Evolutionary conservation across 2,888 invertebrate genomes (phyloP), one percentile per base, ranked within the genome.

Genomic region (Parnassius orleans): DNA sequence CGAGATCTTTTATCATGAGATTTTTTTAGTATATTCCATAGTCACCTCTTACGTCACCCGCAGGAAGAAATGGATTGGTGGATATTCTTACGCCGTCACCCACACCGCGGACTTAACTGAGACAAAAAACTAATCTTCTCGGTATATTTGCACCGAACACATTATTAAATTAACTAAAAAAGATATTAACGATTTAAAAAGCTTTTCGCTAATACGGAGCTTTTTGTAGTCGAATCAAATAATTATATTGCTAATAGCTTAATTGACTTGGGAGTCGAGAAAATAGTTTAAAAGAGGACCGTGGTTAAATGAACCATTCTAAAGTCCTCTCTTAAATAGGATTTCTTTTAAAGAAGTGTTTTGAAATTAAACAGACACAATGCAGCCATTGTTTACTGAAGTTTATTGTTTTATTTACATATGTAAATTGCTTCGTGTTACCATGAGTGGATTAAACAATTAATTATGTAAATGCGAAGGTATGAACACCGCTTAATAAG

Each of bases 391-490:
- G 61, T 57, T 62, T 62, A 62, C 61, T 43, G 47, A 53, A 57
- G 42, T 62, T 53, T 62, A 62, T 57, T 33, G 57, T 58, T 68
- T 68, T 73, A 72, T 72, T 72, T 74, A 71, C 69, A 67, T 71
- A 73, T 73, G 70, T 71, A 71, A 73, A 73, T 68, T 68, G 73
- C 66, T 69, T 68, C 72, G 69, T 70, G 68, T 72, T 66, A 66
- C 64, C 71, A 67, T 66, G 72, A 75, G 79, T 80, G 79, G 80
- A 84, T 84, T 80, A 79, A 81, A 81, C 78, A 81, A 82, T 84
- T 86, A 81, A 85, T 86, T 86, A 84, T 73, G 75, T 70, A 77
- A 82, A 84, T 81, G 73, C 72, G 57, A 61, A 67, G 69, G 66
- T 71, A 66, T 69, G 68, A 70, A 62, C 61, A 51, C 50, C 57